Evolutionary conservation across 2,888 invertebrate species (phyloP).

Genomic region (Stictocephala bisonia): DNA sequence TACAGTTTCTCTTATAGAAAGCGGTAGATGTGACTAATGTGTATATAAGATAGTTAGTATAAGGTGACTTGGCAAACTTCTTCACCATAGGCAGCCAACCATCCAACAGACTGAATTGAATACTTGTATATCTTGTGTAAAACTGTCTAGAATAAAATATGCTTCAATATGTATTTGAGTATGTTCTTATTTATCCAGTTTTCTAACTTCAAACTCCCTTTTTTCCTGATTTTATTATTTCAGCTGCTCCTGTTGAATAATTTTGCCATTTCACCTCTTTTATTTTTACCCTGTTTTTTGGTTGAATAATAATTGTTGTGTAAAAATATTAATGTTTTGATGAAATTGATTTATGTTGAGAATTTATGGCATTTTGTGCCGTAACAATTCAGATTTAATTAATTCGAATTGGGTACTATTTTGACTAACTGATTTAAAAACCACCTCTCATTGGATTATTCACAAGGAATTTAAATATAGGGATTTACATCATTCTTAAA

Average conservation of each 20-base stretch:
- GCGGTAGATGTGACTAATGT: too few species aligned
- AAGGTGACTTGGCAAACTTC: conserved; percentile 65
- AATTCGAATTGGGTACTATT: too few species aligned
- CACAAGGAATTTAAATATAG: too few species aligned
- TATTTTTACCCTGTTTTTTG: not conserved
- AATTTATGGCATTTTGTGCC: too few species aligned
- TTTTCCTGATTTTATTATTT: conserved; percentile 17
- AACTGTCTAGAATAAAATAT: conserved; percentile 35
- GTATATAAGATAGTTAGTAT: not conserved
- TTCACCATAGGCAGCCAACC: conserved; percentile 66
- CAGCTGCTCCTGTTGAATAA: conserved; percentile 30
- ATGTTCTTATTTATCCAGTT: not conserved
- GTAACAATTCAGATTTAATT: too few species aligned
- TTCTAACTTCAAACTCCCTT: not conserved
- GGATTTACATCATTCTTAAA: too few species aligned
- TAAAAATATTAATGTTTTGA: too few species aligned
- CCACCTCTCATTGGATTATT: too few species aligned
- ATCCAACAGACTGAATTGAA: conserved; percentile 48
- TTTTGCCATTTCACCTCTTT: conserved; percentile 36
- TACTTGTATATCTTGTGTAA: conserved; percentile 22
- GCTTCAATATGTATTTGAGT: conserved; percentile 12
- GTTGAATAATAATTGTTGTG: not conserved
- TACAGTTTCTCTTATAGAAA: too few species aligned
- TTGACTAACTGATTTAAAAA: too few species aligned
- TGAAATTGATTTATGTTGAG: too few species aligned